phyloP scores from a whole-genome alignment of 2,797 vertebrate species.

The Dermochelys coriacea region DNA sequence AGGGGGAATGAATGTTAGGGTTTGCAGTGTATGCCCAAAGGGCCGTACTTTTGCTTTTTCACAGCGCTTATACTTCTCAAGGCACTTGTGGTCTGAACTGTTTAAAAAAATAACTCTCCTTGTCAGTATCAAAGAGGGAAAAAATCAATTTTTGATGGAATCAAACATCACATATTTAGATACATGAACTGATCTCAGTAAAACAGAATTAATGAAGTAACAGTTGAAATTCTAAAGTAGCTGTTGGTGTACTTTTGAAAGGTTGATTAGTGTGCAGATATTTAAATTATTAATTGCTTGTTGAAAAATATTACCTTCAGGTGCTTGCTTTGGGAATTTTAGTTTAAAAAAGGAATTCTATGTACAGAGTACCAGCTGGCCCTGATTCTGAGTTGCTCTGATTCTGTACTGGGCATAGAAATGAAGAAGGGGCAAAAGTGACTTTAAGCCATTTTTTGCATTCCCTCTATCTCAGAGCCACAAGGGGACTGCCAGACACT shows the following conservation, averaged over 20 bases:
- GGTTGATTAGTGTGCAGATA: neutral
- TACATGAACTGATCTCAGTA: neutral
- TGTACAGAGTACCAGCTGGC: neutral
- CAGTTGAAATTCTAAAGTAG: neutral
- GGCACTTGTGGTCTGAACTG: neutral
- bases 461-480: neutral
- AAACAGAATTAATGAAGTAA: neutral
- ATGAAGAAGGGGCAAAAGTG: neutral
- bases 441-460: neutral
- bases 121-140: neutral
- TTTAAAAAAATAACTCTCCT: neutral
- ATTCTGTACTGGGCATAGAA: neutral
- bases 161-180: conserved; percentile 23
- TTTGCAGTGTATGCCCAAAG: neutral
- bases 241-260: neutral
- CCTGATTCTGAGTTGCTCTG: neutral
- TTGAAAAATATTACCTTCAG: neutral
- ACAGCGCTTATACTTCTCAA: neutral
- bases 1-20: neutral
- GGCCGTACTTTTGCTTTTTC: neutral
- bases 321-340: neutral
- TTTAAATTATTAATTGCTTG: neutral
- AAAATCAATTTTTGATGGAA: conserved; percentile 6
- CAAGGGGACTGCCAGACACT: neutral
- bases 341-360: neutral